Evolutionary conservation across 2,888 invertebrate species (phyloP), one percentile per base, ranked within the genome.

Genomic region (Drosophila siamana): DNA sequence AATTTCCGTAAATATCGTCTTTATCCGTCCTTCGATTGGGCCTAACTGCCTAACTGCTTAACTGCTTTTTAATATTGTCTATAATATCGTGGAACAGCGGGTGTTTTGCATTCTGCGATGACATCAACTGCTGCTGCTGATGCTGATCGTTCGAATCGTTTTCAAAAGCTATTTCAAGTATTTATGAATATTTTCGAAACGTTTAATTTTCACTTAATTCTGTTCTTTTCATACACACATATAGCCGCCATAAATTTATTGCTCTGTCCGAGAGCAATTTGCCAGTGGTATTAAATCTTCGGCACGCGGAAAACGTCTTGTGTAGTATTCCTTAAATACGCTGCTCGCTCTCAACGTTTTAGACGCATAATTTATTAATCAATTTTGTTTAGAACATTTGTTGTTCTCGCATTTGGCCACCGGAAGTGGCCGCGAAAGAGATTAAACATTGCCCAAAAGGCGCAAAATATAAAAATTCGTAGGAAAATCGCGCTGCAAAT

Each of bases 31-130:
- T 71, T 43, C 22, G 15, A 13, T 1, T 41, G 30, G 7, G 26
- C 55, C 28, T 67, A 73, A 60, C 68, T 57, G 28, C 54, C n/a
- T n/a, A n/a, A n/a, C n/a, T n/a, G 26, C 55, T 24, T 67, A 73
- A 60, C 68, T 57, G 28, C 54, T 44, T 50, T 68, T 73, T 62
- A 63, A 63, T 70, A 33, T 47, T 36, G 33, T 19, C 36, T 9
- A 2, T 11, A 26, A 26, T 22, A n/a, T 36, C 4, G 13, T 13
- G 13, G 7, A 13, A 38, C 13, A 38, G 15, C 30, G 7, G 13
- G 13, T 15, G 11, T 15, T 6, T 6, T 7, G 13, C 13, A 6
- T 38, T 38, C 4, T n/a, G n/a, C n/a, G n/a, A n/a, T n/a, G n/a
- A n/a, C 6, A 8, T 36, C 30, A 30, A 11, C 9, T 1, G 11